These are phyloP conservation scores for Ectropis crepuscularia DNA, from an alignment of 2,888 invertebrate species.

Conservation along the genomic window DNA sequence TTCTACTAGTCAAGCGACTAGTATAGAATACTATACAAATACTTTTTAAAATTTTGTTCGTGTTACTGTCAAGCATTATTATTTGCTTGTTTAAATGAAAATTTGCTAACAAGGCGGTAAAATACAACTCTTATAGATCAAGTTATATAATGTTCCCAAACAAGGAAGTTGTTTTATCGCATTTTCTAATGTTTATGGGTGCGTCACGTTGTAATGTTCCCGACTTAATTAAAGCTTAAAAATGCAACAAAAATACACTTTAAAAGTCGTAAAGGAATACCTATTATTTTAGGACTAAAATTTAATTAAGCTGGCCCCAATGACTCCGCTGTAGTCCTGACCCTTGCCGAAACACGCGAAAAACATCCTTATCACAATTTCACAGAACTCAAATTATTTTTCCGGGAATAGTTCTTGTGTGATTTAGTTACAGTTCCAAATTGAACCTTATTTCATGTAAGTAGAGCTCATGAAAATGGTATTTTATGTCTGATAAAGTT, in stretches of 20 bases:
- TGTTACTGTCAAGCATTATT: no score
- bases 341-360: conserved; percentile 24
- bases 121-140: no score
- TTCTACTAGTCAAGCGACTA: no score
- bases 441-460: conserved; percentile 33
- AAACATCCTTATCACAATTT: conserved; percentile 23
- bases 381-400: conserved; percentile 17
- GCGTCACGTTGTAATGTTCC: not conserved
- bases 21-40: no score
- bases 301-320: conserved; percentile 50
- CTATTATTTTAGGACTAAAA: conserved; percentile 60
- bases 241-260: conserved; percentile 38
- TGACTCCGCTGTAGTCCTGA: conserved; percentile 37
- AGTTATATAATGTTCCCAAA: no score
- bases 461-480: conserved; percentile 25
- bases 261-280: conserved; percentile 39
- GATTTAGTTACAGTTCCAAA: conserved; percentile 23
- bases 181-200: not conserved
- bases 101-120: no score
- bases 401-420: not conserved
- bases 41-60: no score
- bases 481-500: conserved; percentile 40
- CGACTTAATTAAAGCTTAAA: conserved; percentile 21
- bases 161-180: no score
- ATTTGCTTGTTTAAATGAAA: no score